Evolutionary conservation across 2,888 invertebrate genomes (phyloP).

Genomic region (Caenorhabditis doughertyi): DNA sequence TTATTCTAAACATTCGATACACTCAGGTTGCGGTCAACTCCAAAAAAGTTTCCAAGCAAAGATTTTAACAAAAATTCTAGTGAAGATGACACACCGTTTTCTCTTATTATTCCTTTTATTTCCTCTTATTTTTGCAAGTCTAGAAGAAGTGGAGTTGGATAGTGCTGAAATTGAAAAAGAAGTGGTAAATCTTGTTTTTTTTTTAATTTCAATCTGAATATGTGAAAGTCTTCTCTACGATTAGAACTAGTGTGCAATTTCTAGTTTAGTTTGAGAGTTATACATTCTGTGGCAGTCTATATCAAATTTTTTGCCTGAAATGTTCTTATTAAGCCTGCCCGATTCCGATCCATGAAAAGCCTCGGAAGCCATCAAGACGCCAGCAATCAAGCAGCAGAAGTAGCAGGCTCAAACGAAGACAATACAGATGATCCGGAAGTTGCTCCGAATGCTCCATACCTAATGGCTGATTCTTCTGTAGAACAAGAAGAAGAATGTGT

Average conservation of each 20-base stretch:
- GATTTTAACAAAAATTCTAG: conserved; percentile 22
- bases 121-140: conserved; percentile 23
- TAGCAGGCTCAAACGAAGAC: conserved; percentile 53
- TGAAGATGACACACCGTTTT: conserved; percentile 36
- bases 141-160: conserved; percentile 42
- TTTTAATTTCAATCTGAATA: too few species aligned
- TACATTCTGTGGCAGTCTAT: background rate
- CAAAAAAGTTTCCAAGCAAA: conserved; percentile 42
- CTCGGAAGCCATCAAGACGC: conserved; percentile 48
- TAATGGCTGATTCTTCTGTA: conserved; percentile 61
- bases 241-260: too few species aligned
- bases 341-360: conserved; percentile 51
- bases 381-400: conserved; percentile 38
- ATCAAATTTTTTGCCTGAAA: background rate
- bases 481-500: conserved; percentile 67
- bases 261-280: too few species aligned
- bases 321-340: conserved; percentile 50
- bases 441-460: conserved; percentile 48
- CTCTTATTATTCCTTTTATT: conserved; percentile 29
- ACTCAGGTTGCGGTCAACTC: conserved; percentile 42
- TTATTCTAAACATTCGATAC: conserved; percentile 65
- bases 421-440: conserved; percentile 53
- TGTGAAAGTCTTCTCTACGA: too few species aligned
- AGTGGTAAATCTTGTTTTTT: conserved; percentile 42
- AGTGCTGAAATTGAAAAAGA: conserved; percentile 44